Evolutionary conservation across 2,888 invertebrate genomes (phyloP).

Genomic region (Pomacea canaliculata): DNA sequence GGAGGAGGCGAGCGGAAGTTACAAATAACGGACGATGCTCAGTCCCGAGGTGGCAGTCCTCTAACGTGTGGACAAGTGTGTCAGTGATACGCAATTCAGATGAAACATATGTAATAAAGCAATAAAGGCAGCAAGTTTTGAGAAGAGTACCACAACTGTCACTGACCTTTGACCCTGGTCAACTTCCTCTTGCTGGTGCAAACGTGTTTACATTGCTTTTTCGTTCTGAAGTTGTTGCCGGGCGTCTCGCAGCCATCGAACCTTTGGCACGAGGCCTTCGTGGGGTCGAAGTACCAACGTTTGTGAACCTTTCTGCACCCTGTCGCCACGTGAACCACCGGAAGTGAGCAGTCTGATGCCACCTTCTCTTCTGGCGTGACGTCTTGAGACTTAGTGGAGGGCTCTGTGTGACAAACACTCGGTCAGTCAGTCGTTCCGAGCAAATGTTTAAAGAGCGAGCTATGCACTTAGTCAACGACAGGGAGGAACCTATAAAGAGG

Average conservation of each 20-base stretch:
- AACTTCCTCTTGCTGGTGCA: neutral
- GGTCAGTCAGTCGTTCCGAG: neutral
- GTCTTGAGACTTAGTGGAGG: no score
- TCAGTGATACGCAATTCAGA: no score
- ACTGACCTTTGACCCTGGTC: no score
- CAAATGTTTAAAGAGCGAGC: neutral
- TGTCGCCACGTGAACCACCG: neutral
- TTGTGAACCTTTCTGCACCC: constrained; percentile 36
- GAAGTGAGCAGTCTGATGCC: constrained; percentile 2
- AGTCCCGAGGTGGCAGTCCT: no score
- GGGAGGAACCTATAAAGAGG: no score
- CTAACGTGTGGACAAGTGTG: no score
- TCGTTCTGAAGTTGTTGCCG: constrained; percentile 42
- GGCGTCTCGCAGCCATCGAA: constrained; percentile 40
- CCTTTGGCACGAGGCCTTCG: constrained; percentile 39
- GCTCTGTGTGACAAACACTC: no score
- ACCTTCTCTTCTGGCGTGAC: neutral
- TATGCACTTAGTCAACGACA: neutral
- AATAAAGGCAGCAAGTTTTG: no score
- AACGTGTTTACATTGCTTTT: constrained; percentile 34
- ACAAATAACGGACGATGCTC: no score
- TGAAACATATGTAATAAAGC: no score
- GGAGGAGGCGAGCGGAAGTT: no score
- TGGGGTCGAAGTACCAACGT: constrained; percentile 42
- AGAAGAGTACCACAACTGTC: no score